Base-by-base conservation (phyloP, 1,140 invertebrate genomes). In the Diachasma alloeum region DNA sequence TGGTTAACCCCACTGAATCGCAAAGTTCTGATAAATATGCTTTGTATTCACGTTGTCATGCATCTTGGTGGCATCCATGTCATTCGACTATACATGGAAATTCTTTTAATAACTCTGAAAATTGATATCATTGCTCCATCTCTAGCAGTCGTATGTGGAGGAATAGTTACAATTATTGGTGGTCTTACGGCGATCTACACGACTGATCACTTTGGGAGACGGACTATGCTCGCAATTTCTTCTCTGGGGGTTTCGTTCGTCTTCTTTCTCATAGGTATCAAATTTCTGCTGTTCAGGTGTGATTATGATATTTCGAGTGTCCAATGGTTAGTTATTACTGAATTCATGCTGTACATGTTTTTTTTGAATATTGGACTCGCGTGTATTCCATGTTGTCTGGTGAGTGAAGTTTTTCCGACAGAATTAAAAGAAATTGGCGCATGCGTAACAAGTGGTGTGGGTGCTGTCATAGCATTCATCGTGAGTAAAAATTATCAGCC, bases 401-500 rank as follows among this genome's bases (percentile, higher is more conserved):
- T 83, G 4, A 74, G 82, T 13, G 83, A 85, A 39, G 39, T 85
- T 0, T 84, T 85, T 19, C 74, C 82, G 0, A 69, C 81, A 0
- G 74, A 79, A 0, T 37, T 80, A 0, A 48, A 80, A 53, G 11
- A 13, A 59, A 11, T 10, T 75, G 10, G 4, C 4, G 92, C 93
- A 37, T 93, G 93, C 73, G 85, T 95, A 37, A 92, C 92, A 0
- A 93, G 94, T 66, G 90, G 94, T 76, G 92, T 92, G 76, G 94
- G 93, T 67, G 95, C 94, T 85, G 80, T 93, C 4, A 92, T 93
- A 75, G 94, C 94, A 48, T 96, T 96, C 79, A 85, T 95, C 1
- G 91, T 95, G 17, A 95, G 94, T 19, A 94, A 94, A 83, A 92
- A 93, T 76, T 96, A 94, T 87, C 91, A 93, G 83, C 90, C 92